Evolutionary conservation across 2,888 invertebrate genomes (phyloP).

Genomic region (Caenorhabditis wallacei): DNA sequence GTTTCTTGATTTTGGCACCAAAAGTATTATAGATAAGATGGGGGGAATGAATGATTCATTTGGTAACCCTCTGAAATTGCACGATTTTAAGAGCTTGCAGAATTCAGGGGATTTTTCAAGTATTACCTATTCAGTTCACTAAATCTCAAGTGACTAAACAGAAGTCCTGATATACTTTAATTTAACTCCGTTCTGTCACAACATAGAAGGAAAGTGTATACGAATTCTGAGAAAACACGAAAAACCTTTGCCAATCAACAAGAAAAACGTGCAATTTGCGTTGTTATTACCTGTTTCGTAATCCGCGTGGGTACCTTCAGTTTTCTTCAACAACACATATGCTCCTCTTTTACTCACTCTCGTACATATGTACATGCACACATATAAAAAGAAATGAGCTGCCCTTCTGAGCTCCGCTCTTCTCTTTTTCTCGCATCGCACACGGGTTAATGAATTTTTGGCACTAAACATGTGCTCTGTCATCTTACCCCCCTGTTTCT

Average conservation of each 20-base stretch:
- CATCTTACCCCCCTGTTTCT: conserved; percentile 47
- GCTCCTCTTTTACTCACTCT: conserved; percentile 20
- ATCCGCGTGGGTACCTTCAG: conserved; percentile 36
- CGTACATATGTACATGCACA: conserved; percentile 48
- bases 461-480: conserved; percentile 58
- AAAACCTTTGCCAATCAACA: conserved; percentile 11
- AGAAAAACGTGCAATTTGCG: conserved; percentile 1
- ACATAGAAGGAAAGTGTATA: too few species aligned
- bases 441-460: conserved; percentile 61
- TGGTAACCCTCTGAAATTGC: too few species aligned
- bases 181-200: too few species aligned
- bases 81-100: too few species aligned
- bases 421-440: conserved; percentile 41
- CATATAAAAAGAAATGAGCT: conserved; percentile 52
- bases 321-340: conserved; percentile 33
- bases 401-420: conserved; percentile 10
- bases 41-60: too few species aligned
- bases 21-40: too few species aligned
- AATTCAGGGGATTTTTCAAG: too few species aligned
- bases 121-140: too few species aligned
- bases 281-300: conserved; percentile 45
- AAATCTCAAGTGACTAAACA: too few species aligned
- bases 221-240: neutral
- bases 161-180: too few species aligned
- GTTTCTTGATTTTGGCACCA: neutral